phyloP scores from a whole-genome alignment of 2,113 vertebrate species.

The Mormyrus lacerda region DNA sequence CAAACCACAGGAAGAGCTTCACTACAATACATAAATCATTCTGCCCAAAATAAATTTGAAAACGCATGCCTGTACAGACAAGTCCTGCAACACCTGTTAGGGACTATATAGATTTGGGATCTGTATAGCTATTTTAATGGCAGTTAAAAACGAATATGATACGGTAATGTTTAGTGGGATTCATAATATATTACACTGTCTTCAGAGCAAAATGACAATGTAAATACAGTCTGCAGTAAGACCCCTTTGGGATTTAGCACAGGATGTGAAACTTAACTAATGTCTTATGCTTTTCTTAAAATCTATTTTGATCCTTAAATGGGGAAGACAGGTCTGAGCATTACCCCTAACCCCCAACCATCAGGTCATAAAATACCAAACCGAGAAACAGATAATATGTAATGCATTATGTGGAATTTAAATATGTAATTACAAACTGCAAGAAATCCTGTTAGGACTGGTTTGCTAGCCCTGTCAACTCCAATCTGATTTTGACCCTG shows the following conservation, averaged over 20 bases:
- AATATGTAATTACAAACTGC: slow-evolving; percentile 52
- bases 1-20: neutral
- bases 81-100: neutral
- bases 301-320: slow-evolving; percentile 36
- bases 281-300: slow-evolving; percentile 6
- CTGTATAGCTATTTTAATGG: neutral
- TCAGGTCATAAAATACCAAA: neutral
- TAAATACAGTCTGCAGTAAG: neutral
- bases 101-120: neutral
- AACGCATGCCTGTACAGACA: neutral
- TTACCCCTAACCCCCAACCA: slow-evolving; percentile 38
- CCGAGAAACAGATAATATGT: slow-evolving; percentile 15
- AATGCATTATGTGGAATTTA: slow-evolving; percentile 52
- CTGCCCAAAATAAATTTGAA: neutral
- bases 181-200: neutral
- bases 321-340: slow-evolving; percentile 41
- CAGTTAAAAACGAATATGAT: neutral
- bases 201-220: neutral
- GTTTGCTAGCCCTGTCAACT: slow-evolving; percentile 53
- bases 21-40: neutral
- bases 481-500: slow-evolving; percentile 53
- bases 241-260: neutral
- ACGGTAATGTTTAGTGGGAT: neutral
- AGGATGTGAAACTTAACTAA: neutral
- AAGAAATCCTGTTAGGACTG: slow-evolving; percentile 53